A percentile compares a stretch with the other conserved stretches of the same genome.
phyloP scores from a whole-genome alignment of 2,888 invertebrate genomes.

The Rosalia funebris region DNA sequence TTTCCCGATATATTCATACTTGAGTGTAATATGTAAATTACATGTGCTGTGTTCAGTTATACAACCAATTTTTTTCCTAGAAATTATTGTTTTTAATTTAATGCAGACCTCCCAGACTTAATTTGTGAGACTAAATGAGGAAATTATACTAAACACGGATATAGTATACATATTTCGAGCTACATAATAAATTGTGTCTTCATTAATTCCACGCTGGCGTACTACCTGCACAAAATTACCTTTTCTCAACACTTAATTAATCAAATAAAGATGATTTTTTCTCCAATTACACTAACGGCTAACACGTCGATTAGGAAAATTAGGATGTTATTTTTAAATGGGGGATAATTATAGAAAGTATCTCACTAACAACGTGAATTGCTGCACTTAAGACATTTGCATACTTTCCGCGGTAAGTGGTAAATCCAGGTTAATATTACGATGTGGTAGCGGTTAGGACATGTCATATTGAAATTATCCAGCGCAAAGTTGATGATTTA shows the following conservation, averaged over 20 bases:
- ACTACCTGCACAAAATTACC: constrained; percentile 6
- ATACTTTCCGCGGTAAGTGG: constrained; percentile 22
- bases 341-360: constrained; percentile 11
- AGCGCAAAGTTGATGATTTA: constrained; percentile 30
- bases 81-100: no score
- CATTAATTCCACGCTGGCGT: background rate
- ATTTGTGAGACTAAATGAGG: background rate
- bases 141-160: background rate
- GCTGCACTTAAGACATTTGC: constrained; percentile 9
- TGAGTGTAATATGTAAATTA: no score
- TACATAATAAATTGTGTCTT: constrained; percentile 6
- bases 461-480: constrained; percentile 30
- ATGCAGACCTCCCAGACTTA: no score
- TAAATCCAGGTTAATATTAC: constrained; percentile 15
- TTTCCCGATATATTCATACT: no score
- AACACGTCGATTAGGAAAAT: constrained; percentile 4
- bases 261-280: constrained; percentile 17
- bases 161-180: background rate
- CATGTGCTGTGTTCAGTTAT: no score
- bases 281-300: constrained; percentile 1
- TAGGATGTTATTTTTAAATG: constrained; percentile 12
- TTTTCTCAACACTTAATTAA: constrained; percentile 14
- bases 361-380: background rate
- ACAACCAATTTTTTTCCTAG: no score
- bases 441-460: constrained; percentile 19